A percentile compares a stretch with the other conserved stretches of the same genome.
phyloP scores from a whole-genome alignment of 37 sponge, comb jelly and placozoan species.

The Ianthella basta region DNA sequence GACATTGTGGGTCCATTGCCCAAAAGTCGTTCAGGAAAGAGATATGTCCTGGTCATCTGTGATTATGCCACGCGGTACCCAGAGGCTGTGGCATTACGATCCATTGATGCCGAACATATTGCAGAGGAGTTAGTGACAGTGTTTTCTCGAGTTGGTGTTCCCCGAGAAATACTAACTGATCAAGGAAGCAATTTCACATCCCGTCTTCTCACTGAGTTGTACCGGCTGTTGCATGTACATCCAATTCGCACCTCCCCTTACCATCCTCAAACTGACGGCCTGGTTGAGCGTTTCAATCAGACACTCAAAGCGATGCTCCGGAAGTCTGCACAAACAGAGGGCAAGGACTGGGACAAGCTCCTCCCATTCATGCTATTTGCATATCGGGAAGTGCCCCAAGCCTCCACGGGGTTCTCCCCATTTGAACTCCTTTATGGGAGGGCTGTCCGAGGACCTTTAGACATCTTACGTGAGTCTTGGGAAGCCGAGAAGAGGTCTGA shows the following conservation, averaged over 20 bases:
- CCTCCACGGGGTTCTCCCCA: not conserved
- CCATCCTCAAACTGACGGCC: no score
- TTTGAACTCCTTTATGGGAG: not conserved
- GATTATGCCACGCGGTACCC: conserved; percentile 20
- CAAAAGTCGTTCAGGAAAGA: not conserved
- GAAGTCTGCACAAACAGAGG: not conserved
- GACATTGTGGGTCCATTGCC: conserved; percentile 2
- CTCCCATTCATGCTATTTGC: conserved; percentile 3
- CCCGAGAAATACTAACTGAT: not conserved
- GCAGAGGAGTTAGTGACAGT: not conserved
- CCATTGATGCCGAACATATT: conserved; percentile 7
- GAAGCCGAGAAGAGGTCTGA: no score
- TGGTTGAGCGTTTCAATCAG: not conserved
- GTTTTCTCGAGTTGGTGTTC: conserved; percentile 7
- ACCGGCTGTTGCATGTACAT: not conserved
- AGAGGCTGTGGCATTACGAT: not conserved
- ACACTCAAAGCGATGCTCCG: conserved; percentile 15
- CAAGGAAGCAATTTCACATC: conserved; percentile 19
- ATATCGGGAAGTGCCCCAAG: not conserved
- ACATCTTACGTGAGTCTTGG: no score
- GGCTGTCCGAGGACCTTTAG: no score
- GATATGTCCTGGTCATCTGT: conserved; percentile 3
- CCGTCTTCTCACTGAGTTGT: not conserved
- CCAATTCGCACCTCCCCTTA: no score
- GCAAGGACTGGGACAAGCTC: not conserved